Conservation (phyloP, 2,888 invertebrate species). For the Caradrina kadenii region DNA sequence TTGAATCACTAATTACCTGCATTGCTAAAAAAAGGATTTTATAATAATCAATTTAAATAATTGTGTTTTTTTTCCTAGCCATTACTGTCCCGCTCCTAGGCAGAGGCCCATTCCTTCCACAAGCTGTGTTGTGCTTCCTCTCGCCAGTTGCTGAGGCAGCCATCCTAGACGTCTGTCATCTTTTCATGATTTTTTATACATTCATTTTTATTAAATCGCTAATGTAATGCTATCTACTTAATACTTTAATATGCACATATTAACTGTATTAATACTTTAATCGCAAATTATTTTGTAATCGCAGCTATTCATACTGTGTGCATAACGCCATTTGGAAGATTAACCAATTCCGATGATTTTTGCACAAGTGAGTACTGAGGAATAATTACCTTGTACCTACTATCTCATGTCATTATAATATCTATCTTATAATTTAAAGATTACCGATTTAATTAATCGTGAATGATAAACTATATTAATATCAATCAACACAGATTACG, state of each 20-base stretch:
- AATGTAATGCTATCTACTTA: not conserved
- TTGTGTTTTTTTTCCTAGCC: too few relatives aligned
- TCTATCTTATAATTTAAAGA: slow-evolving; percentile 10
- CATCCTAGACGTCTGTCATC: too few relatives aligned
- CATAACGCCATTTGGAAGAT: not conserved
- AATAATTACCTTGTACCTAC: slow-evolving; percentile 12
- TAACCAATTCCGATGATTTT: not conserved
- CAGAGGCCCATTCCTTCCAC: too few relatives aligned
- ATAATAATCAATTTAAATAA: not conserved
- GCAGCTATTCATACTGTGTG: not conserved
- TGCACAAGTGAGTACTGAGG: slow-evolving; percentile 1
- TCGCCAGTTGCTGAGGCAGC: too few relatives aligned
- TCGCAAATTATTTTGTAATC: not conserved
- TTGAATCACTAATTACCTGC: not conserved
- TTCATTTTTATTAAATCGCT: not conserved
- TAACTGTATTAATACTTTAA: not conserved
- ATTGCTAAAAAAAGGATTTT: not conserved
- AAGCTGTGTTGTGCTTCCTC: too few relatives aligned
- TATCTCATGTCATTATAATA: not conserved
- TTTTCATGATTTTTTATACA: too few relatives aligned
- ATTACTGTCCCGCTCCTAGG: too few relatives aligned
- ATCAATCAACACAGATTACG: slow-evolving; percentile 30
- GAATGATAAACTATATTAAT: slow-evolving; percentile 17
- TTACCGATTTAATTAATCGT: slow-evolving; percentile 21
- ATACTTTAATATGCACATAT: not conserved